A percentile compares a stretch with the other conserved stretches of the same genome.
These are phyloP conservation scores for Lophochroa leadbeateri DNA, from an alignment of 2,113 vertebrate genomes.

Conservation along the genomic window DNA sequence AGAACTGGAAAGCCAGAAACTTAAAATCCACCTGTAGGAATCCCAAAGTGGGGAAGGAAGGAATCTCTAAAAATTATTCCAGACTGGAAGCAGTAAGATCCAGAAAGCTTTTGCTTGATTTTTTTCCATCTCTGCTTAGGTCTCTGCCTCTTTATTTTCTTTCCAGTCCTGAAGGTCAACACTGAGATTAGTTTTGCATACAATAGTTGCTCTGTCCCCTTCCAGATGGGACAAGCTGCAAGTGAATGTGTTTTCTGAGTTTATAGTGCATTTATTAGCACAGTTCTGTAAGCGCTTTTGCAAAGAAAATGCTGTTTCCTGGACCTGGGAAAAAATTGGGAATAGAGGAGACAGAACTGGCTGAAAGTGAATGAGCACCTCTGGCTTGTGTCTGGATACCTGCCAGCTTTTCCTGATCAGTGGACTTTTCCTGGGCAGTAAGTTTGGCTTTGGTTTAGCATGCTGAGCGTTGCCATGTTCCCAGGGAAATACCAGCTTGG, in stretches of 20 bases:
- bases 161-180: background rate
- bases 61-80: background rate
- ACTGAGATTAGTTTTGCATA: background rate
- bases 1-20: background rate
- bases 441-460: background rate
- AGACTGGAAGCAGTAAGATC: background rate
- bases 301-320: background rate
- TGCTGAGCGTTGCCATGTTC: accelerated
- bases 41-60: background rate
- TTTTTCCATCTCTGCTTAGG: background rate
- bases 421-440: background rate
- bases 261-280: background rate
- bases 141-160: background rate
- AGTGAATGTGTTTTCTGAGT: background rate
- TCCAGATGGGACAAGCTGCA: background rate
- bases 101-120: background rate
- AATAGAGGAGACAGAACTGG: background rate
- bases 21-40: background rate
- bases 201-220: background rate
- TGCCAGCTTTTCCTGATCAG: background rate
- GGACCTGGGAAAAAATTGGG: background rate
- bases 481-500: background rate
- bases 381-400: background rate
- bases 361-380: background rate
- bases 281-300: background rate